These are phyloP conservation scores for Mesocricetus auratus DNA, from an alignment of 2,113 vertebrate genomes.

Conservation along the genomic window DNA sequence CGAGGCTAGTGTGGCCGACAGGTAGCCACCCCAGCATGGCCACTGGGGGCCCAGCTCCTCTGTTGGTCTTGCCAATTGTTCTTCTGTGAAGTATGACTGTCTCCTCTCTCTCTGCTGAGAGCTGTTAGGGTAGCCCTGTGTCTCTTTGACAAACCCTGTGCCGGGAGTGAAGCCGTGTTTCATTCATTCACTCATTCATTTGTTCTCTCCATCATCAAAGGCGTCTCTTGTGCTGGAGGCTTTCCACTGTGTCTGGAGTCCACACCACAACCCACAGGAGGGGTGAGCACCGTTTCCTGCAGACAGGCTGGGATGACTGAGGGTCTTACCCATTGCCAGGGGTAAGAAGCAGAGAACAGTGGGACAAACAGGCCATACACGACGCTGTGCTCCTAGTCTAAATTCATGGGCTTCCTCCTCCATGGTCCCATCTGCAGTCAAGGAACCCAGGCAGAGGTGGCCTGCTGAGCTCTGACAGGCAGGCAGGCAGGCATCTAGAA, in stretches of 20 bases:
- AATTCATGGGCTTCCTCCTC: neutral
- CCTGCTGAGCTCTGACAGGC: neutral
- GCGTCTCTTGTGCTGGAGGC: neutral
- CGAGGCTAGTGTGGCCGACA: neutral
- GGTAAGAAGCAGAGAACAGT: no score
- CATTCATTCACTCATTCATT: neutral
- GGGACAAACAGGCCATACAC: rapidly evolving
- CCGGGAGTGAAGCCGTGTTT: neutral
- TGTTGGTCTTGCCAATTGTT: neutral
- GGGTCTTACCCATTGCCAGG: neutral
- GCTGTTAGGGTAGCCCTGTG: rapidly evolving
- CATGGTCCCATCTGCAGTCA: no score
- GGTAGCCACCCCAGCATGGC: no score
- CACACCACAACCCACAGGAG: no score
- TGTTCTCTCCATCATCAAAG: neutral
- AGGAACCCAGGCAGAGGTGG: neutral
- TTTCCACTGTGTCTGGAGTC: neutral
- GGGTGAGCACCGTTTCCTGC: neutral
- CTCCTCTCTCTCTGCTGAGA: neutral
- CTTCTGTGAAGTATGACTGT: neutral
- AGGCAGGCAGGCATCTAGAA: neutral
- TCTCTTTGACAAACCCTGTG: neutral
- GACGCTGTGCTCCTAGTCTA: neutral
- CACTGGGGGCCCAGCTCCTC: neutral
- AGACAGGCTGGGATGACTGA: rapidly evolving